These are phyloP conservation scores for Callinectes sapidus DNA, from an alignment of 2,888 invertebrate species.

Conservation along the genomic window DNA sequence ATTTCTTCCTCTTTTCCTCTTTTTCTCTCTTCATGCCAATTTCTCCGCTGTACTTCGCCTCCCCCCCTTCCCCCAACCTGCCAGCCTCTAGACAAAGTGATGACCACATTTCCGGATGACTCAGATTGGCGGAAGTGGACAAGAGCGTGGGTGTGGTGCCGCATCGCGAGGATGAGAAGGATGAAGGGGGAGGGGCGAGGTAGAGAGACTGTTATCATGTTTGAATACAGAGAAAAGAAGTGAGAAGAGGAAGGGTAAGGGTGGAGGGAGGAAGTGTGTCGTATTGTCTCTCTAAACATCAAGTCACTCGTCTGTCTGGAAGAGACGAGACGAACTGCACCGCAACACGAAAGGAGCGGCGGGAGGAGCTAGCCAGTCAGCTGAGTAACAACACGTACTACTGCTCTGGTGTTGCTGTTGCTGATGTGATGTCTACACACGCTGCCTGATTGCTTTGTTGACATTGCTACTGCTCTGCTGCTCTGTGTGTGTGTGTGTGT, in stretches of 20 bases:
- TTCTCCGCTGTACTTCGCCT: neutral
- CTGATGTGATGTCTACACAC: too few relatives aligned
- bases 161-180: neutral
- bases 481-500: too few relatives aligned
- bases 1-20: neutral
- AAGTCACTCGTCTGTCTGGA: neutral
- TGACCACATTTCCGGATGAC: conserved; percentile 25
- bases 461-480: too few relatives aligned
- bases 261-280: neutral
- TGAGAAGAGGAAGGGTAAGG: neutral
- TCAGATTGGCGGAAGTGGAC: conserved; percentile 19
- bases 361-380: neutral
- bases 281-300: conserved; percentile 9
- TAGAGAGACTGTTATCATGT: neutral
- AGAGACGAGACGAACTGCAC: neutral
- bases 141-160: neutral
- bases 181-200: neutral
- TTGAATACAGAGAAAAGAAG: neutral
- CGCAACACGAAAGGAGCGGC: neutral
- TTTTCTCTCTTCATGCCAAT: neutral
- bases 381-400: neutral
- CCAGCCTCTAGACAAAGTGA: neutral
- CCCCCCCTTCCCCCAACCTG: neutral
- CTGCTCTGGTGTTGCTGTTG: too few relatives aligned
- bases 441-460: too few relatives aligned